A percentile compares a stretch with the other conserved stretches of the same genome.
Conservation (phyloP, 2,113 vertebrate genomes). For the Phoenicopterus ruber region DNA sequence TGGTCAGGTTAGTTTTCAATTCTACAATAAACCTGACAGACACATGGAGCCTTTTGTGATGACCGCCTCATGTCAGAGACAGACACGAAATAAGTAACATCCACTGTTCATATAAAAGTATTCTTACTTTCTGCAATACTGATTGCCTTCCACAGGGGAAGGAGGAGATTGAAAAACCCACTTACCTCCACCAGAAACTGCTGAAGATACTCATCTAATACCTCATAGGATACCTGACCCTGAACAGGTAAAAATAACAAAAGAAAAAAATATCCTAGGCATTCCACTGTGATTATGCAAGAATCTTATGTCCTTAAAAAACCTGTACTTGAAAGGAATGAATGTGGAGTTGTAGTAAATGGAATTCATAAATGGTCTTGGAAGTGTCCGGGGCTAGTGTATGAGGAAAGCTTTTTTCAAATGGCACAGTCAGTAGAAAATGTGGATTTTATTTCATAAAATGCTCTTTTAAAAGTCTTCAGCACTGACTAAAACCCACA, state of each 20-base stretch:
- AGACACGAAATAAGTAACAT: fast-evolving
- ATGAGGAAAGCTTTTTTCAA: not conserved
- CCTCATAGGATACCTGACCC: not conserved
- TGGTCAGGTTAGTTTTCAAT: not conserved
- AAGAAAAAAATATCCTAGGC: not conserved
- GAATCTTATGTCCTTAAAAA: slow-evolving; percentile 25
- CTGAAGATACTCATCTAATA: not conserved
- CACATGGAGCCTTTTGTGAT: not conserved
- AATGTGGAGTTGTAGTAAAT: not conserved
- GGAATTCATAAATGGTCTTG: not conserved
- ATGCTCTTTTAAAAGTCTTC: not conserved
- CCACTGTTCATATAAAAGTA: not conserved
- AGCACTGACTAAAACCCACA: not conserved
- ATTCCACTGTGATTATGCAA: not conserved
- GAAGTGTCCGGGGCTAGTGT: not conserved
- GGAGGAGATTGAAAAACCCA: not conserved
- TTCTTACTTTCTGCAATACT: not conserved
- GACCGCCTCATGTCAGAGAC: not conserved
- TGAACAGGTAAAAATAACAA: not conserved
- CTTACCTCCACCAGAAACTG: not conserved
- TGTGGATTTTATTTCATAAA: not conserved
- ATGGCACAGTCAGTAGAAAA: not conserved
- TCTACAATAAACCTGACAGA: not conserved
- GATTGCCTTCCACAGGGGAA: not conserved
- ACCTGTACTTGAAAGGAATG: not conserved